Evolutionary conservation across 2,113 vertebrate species (phyloP), one percentile per base, ranked within the genome.

Genomic region (Alces alces): DNA sequence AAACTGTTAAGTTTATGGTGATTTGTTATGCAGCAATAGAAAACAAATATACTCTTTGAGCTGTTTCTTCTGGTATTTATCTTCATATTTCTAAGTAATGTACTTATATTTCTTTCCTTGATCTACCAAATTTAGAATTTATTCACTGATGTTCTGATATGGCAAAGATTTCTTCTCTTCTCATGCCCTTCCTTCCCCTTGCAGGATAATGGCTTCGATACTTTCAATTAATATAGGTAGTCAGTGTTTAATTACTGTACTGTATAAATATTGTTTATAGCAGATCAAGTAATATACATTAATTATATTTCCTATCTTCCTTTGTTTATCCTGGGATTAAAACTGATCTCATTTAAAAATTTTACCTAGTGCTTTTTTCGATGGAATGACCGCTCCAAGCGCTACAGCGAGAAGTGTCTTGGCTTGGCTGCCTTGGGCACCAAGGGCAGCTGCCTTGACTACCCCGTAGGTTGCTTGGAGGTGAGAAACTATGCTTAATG

Each of bases 401-500:
- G 0, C 55, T 54, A 79, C 21, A n/a, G 23, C 7, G 2, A 82
- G 36, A 86, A 78, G 5, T 28, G 23, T 9, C 36, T 76, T 28
- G 52, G 13, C 25, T 58, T 12, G 7, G 50, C 39, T 6, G 5
- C 33, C 10, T 45, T 50, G n/a, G 50, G 36, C 1, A 14, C 28
- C 39, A 25, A 6, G 4, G n/a, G 36, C 25, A n/a, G 52, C 2
- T 9, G 50, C 28, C 23, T 45, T 11, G 43, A 50, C 43, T 33
- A 54, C 19, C 54, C 66, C 0, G 8, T 50, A 15, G n/a, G 17
- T 17, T 54, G 23, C 70, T 52, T 39, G 45, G 36, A 80, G 27
- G 47, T 30, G 43, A 58, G 66, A 39, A 60, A 86, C 70, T 76
- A 43, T 43, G 15, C 98, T 98, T 99, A 99, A 98, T 99, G 92